These are phyloP conservation scores for Chlorodrepanis virens DNA, from an alignment of 2,113 vertebrate genomes.

Conservation along the genomic window DNA sequence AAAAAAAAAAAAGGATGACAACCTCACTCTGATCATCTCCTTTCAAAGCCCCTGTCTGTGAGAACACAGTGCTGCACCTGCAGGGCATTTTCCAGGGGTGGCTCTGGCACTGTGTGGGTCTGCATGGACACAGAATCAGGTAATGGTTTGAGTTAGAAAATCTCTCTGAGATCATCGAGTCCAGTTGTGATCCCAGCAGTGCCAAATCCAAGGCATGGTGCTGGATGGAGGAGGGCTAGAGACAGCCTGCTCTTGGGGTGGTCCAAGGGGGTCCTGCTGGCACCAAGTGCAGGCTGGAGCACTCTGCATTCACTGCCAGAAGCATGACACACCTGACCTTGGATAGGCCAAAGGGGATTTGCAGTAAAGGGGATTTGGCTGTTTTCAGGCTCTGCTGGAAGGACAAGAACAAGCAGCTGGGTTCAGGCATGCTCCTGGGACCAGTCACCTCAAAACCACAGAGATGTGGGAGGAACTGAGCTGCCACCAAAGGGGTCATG, in stretches of 20 bases:
- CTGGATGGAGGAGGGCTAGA: neutral
- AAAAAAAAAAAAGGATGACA: neutral
- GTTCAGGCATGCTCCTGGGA: neutral
- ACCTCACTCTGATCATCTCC: constrained; percentile 30
- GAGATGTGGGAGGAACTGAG: neutral
- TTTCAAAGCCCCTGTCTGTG: neutral
- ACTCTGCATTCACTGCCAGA: neutral
- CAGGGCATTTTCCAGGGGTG: neutral
- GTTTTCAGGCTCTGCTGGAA: neutral
- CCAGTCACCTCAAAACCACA: fast-evolving
- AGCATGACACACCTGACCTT: neutral
- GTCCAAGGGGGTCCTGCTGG: neutral
- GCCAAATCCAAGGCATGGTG: neutral
- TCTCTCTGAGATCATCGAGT: neutral
- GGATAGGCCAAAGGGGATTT: neutral
- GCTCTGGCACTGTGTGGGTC: fast-evolving
- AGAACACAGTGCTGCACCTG: neutral
- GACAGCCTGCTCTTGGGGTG: neutral
- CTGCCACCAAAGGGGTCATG: neutral
- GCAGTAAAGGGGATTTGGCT: neutral
- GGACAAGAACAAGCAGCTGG: neutral
- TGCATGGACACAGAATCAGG: neutral
- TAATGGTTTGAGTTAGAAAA: neutral
- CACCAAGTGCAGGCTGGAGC: neutral
- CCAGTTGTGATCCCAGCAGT: neutral